Base-by-base conservation (phyloP, 2,113 vertebrate species). In the Pitta sordida region DNA sequence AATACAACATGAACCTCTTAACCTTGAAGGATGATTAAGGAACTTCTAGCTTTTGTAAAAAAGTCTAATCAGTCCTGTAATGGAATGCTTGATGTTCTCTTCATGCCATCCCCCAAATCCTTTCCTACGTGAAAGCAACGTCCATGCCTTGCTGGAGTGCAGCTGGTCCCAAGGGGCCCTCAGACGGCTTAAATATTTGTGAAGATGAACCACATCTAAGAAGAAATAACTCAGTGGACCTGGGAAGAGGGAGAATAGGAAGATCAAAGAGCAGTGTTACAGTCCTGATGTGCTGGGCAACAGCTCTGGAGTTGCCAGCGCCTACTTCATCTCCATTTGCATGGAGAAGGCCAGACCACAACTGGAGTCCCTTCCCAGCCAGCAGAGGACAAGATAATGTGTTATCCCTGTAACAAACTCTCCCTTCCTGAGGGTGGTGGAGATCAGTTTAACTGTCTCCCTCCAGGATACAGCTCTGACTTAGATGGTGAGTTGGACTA, bases 41-140 rank as follows among this genome's bases (percentile, higher is more conserved):
- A 95, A 95, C 79, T 93, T 94, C 49, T 70, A 82, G 88, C 91
- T 95, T 95, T 95, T 96, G 78, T 80, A 41, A 92, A 90, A 81
- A 94, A 91, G 75, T 93, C 79, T 86, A 67, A 95, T 91, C 71
- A 64, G 90, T 55, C 86, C 52, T 49, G 67, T 83, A 87, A 82
- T 1, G 19, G 81, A 51, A 29, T 0, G 1, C 81, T 70, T 76
- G 71, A 27, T 86, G 90, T 55, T 86, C 43, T 87, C 88, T 49
- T n/a, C 59, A 10, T 1, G 6, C 59, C 76, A 79, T 32, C 49
- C 43, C 70, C 59, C 60, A 79, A 51, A 89, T 73, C 84, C 62
- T 70, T 71, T 36, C 69, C 74, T 65, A 32, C 43, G 70, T 91
- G 82, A 64, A 34, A 90, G 87, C 59, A 48, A 11, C 71, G 67